Conservation (phyloP, 2,888 invertebrate species). For the Linnaemya vulpina region DNA sequence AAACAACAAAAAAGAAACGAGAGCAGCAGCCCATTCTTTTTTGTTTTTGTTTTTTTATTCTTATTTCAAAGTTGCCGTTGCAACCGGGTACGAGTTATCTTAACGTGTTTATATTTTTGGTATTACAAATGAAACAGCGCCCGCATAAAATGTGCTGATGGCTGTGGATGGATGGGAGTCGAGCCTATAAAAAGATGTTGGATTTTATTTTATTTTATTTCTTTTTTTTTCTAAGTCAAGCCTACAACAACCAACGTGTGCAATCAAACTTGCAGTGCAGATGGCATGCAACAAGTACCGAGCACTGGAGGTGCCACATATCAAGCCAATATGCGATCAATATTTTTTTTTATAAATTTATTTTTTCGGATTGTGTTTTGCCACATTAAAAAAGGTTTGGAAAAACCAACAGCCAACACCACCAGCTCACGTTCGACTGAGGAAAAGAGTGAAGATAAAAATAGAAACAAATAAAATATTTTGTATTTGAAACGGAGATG, state of each 20-base stretch:
- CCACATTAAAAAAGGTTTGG: constrained; percentile 52
- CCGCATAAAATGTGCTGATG: constrained; percentile 60
- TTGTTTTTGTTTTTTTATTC: background rate
- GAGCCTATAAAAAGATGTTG: constrained; percentile 68
- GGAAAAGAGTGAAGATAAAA: background rate
- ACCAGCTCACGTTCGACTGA: constrained; percentile 46
- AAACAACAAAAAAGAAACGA: constrained; percentile 14
- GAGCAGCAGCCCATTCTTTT: constrained; percentile 31
- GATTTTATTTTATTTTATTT: background rate
- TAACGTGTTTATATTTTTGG: constrained; percentile 53
- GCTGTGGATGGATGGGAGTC: constrained; percentile 51
- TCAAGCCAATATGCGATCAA: constrained; percentile 41
- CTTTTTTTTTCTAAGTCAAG: background rate
- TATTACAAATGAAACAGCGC: constrained; percentile 70
- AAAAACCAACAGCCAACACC: constrained; percentile 6
- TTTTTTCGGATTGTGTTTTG: background rate
- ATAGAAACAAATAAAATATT: constrained; percentile 7
- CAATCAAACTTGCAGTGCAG: constrained; percentile 44
- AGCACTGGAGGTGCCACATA: constrained; percentile 32
- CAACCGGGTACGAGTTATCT: constrained; percentile 16
- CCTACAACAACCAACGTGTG: constrained; percentile 41
- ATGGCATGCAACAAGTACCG: constrained; percentile 17
- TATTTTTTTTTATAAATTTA: constrained; percentile 25
- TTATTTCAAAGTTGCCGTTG: constrained; percentile 6
- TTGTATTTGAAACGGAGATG: constrained; percentile 27